These are phyloP conservation scores for Equus quagga DNA, from an alignment of 2,113 vertebrate genomes.

Conservation along the genomic window DNA sequence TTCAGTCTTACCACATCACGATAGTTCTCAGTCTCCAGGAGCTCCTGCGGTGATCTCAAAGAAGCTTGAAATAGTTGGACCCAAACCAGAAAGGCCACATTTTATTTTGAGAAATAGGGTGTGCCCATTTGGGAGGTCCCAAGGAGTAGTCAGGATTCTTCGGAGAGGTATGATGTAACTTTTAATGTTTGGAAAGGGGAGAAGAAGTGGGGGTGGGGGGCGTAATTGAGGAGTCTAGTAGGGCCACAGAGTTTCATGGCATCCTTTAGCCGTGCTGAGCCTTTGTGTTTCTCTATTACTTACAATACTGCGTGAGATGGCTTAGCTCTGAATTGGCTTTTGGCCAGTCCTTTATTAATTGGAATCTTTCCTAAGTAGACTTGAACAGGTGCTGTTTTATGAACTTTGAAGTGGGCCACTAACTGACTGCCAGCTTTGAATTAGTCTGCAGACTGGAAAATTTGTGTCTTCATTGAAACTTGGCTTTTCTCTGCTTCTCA, in stretches of 20 bases:
- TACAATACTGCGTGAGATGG: background rate
- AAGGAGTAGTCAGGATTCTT: background rate
- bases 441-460: background rate
- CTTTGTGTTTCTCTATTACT: background rate
- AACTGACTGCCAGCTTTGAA: background rate
- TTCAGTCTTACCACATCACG: background rate
- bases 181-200: background rate
- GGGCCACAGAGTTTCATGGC: background rate
- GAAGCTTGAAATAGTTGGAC: conserved; percentile 29
- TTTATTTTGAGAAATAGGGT: conserved; percentile 54
- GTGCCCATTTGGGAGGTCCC: conserved; percentile 9
- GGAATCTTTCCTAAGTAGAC: background rate
- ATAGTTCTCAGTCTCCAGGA: background rate
- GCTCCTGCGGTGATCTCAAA: conserved; percentile 24
- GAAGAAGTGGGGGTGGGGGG: too few relatives aligned
- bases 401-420: conserved; percentile 2
- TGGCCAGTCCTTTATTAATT: background rate
- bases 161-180: background rate
- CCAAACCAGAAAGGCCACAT: conserved; percentile 34
- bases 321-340: background rate
- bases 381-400: background rate
- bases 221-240: background rate
- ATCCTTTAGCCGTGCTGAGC: background rate
- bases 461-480: background rate
- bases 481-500: background rate